These are phyloP conservation scores for Lumbricus terrestris DNA, from an alignment of 2,888 invertebrate species.

Conservation along the genomic window DNA sequence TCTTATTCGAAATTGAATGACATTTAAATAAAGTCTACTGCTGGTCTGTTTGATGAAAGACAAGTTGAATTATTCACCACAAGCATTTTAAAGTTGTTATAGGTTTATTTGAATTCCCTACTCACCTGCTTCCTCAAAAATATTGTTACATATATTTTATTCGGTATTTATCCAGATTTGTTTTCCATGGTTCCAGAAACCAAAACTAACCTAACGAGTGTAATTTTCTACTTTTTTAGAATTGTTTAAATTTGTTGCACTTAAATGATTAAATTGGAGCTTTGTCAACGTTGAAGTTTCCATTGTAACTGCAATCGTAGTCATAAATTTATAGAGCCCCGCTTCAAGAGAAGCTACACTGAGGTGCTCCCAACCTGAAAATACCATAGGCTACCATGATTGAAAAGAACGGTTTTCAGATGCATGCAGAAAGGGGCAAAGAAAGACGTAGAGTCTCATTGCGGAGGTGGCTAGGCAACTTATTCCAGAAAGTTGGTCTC, in stretches of 20 bases:
- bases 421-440: too few relatives aligned
- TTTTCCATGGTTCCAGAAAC: background rate
- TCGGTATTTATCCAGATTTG: background rate
- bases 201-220: background rate
- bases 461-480: too few relatives aligned
- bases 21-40: background rate
- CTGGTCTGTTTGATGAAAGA: background rate
- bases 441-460: too few relatives aligned
- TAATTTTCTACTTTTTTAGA: too few relatives aligned
- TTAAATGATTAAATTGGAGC: background rate
- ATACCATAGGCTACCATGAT: too few relatives aligned
- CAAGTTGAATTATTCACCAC: background rate
- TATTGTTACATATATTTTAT: background rate
- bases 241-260: too few relatives aligned
- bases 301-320: too few relatives aligned
- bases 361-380: too few relatives aligned
- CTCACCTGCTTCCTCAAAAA: background rate
- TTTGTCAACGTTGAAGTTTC: background rate
- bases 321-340: too few relatives aligned
- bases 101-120: background rate
- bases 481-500: too few relatives aligned
- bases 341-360: too few relatives aligned
- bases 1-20: background rate
- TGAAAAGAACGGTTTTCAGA: too few relatives aligned
- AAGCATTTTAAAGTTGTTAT: background rate